These are phyloP conservation scores for Laspeyria flexula DNA, from an alignment of 2,888 invertebrate species.

Conservation along the genomic window DNA sequence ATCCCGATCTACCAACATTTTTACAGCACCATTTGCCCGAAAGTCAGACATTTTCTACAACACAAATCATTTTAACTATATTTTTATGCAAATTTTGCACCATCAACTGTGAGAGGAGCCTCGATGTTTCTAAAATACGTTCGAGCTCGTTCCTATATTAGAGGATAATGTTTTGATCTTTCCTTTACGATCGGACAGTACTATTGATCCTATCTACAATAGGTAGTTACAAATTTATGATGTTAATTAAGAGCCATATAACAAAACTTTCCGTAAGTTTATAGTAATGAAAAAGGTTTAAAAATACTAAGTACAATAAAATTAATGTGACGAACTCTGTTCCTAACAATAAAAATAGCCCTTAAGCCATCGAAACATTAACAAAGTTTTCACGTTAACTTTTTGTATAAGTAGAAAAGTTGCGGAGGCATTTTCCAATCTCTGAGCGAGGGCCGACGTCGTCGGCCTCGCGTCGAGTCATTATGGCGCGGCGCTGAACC, in stretches of 20 bases:
- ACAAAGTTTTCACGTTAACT: conserved; percentile 74
- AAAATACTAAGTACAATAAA: conserved; percentile 37
- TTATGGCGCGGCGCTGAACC: conserved; percentile 63
- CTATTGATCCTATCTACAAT: not conserved
- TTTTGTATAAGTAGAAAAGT: conserved; percentile 79
- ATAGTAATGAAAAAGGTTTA: conserved; percentile 30
- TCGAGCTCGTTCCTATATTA: conserved; percentile 32
- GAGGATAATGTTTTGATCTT: conserved; percentile 17
- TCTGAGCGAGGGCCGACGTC: conserved; percentile 56
- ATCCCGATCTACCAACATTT: conserved; percentile 72
- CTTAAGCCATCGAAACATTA: conserved; percentile 66
- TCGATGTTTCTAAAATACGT: conserved; percentile 40
- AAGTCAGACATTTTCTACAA: conserved; percentile 70
- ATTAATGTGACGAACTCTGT: conserved; percentile 42
- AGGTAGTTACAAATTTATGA: not conserved
- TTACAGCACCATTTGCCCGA: conserved; percentile 72
- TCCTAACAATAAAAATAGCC: conserved; percentile 65
- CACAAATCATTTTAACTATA: conserved; percentile 72
- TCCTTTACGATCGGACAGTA: not conserved
- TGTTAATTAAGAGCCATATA: not conserved
- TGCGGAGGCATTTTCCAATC: conserved; percentile 77
- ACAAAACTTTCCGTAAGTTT: conserved; percentile 8
- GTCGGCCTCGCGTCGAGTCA: conserved; percentile 59
- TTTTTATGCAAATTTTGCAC: conserved; percentile 64
- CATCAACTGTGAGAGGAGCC: conserved; percentile 35